Base-by-base conservation (phyloP, 2,113 vertebrate species). In the Elaphurus davidianus region DNA sequence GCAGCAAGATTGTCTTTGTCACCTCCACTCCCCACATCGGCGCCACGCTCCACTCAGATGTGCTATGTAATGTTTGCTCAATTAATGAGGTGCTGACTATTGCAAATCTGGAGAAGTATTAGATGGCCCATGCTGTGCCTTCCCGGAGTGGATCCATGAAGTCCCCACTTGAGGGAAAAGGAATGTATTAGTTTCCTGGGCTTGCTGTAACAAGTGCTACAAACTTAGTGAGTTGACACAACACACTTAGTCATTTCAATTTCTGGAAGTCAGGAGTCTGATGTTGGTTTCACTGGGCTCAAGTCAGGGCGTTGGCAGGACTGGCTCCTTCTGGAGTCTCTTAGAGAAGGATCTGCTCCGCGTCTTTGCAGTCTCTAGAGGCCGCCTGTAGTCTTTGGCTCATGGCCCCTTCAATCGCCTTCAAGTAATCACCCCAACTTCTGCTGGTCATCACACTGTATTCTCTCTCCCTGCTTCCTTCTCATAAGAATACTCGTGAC, bases 181-280 rank as follows among this genome's bases (percentile, higher is more conserved):
- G 12, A 4, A 2, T 1, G 28, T 6, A 0, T 52, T 19, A 1
- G 17, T 12, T n/a, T 71, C 11, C 10, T 0, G 0, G 0, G 6
- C 45, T 45, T 5, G 21, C 27, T 17, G 27, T 17, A 8, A 59
- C 45, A 50, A 5, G 36, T 17, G 2, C 45, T 1, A 0, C 9
- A 30, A 1, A 3, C 5, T 23, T 9, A 3, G 27, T 2, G n/a
- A 50, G 8, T 2, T 6, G 10, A 55, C 30, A 74, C 10, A 43
- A 8, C 27, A 27, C 16, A 1, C 1, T 17, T 67, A 12, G 23
- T 54, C 40, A 8, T 16, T 54, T 12, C 0, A 0, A 0, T 19
- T 60, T 2, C 17, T 5, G 28, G 50, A 33, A 23, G 16, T 33
- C 28, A 1, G 25, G 47, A 2, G 13, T 14, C 47, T 30, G 21